Base-by-base conservation (phyloP, 30 jellyfish, hydroid and myxozoan species). In the Hydra vulgaris region DNA sequence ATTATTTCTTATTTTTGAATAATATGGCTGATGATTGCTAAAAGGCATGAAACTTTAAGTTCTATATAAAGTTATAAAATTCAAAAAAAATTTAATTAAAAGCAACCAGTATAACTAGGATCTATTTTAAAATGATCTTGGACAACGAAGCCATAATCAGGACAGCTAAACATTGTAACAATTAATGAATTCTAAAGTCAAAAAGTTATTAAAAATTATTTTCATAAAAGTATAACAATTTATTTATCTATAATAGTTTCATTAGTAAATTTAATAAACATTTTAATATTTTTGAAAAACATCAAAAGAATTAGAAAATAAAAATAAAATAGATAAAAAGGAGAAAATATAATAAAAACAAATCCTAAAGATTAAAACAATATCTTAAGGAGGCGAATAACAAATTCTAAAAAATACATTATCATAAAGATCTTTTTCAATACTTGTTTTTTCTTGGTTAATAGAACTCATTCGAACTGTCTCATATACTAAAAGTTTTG, bases 111-210 rank as follows among this genome's bases (percentile, higher is more conserved):
- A 68, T n/a, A 68, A 15, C 8, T 53, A 17, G 53, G 27, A 54
- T 78, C 77, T 22, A 7, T 27, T 53, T 17, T 5, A 55, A 87
- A 93, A 75, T 93, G 95, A 70, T 87, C 99, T 26, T 93, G 99
- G 27, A 87, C 96, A 27, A 93, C 85, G 0, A 93, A 55, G 0
- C 99, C 99, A 71, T 83, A 61, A 19, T 93, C 99, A 25, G 95
- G 89, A 21, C 96, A 70, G 68, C 96, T 87, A 87, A 87, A 93
- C 87, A 93, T 23, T 5, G 95, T 74, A 18, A 91, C 96, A 25
- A 91, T 71, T 20, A 86, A 66, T 66, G 77, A 73, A 74, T 52
- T 84, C 97, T 90, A 80, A 67, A 68, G 61, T 40, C 61, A 40
- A 12, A 40, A 40, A 40, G 61, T 5, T 40, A 40, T 3, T 40